These are phyloP conservation scores for Cyphomyrus discorhynchus DNA, from an alignment of 2,113 vertebrate genomes.

Conservation along the genomic window DNA sequence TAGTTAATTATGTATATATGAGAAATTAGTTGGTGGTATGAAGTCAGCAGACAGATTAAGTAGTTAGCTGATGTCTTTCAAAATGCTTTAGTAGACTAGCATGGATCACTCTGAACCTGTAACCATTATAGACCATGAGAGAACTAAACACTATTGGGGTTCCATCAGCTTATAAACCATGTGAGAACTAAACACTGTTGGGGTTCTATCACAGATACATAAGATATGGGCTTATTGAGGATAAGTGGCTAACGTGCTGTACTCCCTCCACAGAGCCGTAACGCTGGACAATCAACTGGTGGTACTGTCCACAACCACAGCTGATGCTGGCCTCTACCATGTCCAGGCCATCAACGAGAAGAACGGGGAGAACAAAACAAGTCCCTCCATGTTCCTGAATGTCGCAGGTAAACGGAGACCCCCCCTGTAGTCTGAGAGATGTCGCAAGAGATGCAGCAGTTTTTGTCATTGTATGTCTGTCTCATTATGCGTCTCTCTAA, in stretches of 20 bases:
- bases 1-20: neutral
- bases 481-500: neutral
- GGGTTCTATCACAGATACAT: neutral
- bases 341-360: conserved; percentile 80
- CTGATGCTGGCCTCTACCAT: conserved; percentile 72
- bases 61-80: neutral
- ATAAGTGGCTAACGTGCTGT: conserved; percentile 15
- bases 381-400: conserved; percentile 65
- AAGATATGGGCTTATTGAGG: neutral
- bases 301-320: conserved; percentile 61
- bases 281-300: conserved; percentile 82
- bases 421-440: neutral
- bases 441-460: neutral
- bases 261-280: conserved; percentile 66
- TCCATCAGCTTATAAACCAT: neutral
- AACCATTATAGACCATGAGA: neutral
- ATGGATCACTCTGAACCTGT: neutral
- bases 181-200: neutral
- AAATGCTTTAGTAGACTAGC: neutral
- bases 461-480: neutral
- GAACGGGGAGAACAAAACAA: conserved; percentile 80
- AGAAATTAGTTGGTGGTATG: neutral
- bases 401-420: conserved; percentile 63
- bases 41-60: neutral
- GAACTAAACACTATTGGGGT: no score